Conservation (phyloP, 2,797 vertebrate genomes). For the Triplophysa yarkandensis region DNA sequence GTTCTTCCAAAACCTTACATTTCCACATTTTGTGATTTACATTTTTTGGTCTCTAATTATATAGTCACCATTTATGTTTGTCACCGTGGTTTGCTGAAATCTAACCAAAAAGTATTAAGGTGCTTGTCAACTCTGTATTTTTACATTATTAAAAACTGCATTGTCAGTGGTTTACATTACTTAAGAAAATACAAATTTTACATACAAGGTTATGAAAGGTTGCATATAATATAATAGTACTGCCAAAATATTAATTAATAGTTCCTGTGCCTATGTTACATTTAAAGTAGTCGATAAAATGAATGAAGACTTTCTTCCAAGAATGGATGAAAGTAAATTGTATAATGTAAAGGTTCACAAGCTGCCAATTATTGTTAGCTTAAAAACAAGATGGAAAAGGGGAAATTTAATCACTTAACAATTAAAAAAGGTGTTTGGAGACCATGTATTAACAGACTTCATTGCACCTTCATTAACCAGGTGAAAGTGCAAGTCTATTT, state of each 20-base stretch:
- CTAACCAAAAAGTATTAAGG: too few relatives aligned
- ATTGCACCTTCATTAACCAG: conserved; percentile 68
- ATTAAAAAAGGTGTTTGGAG: conserved; percentile 68
- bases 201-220: too few relatives aligned
- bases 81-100: too few relatives aligned
- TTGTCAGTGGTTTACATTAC: too few relatives aligned
- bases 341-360: conserved; percentile 50
- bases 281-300: neutral
- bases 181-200: too few relatives aligned
- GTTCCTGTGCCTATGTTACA: neutral
- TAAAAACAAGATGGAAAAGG: conserved; percentile 64
- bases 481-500: conserved; percentile 61
- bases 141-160: too few relatives aligned
- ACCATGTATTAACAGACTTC: conserved; percentile 48
- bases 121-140: too few relatives aligned
- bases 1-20: too few relatives aligned
- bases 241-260: neutral
- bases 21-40: too few relatives aligned
- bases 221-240: neutral
- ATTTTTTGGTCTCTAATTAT: too few relatives aligned
- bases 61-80: too few relatives aligned
- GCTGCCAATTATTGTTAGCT: conserved; percentile 66
- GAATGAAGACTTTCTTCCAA: neutral
- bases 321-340: neutral
- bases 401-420: conserved; percentile 70